A percentile compares a stretch with the other conserved stretches of the same genome.
Evolutionary conservation across 2,797 vertebrate species (phyloP).

Genomic region (Crocidura indochinensis): DNA sequence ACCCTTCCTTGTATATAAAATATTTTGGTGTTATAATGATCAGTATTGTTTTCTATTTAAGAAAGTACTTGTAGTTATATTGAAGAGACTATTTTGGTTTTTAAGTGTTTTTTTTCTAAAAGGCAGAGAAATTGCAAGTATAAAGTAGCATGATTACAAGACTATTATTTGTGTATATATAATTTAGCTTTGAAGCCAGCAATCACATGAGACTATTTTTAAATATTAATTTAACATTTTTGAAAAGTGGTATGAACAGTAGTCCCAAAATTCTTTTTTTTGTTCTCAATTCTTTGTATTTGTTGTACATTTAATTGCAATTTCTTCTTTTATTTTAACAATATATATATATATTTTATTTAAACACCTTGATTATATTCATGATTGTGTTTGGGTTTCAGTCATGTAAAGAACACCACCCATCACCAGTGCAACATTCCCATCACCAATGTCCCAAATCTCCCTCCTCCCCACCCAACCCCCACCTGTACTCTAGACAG

Average conservation of each 20-base stretch:
- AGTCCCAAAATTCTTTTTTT: no score
- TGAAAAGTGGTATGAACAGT: neutral
- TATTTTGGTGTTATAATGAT: neutral
- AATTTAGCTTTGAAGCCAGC: neutral
- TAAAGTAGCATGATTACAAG: slow-evolving; percentile 1
- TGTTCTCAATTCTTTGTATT: no score
- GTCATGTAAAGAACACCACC: no score
- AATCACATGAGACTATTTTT: neutral
- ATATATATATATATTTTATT: no score
- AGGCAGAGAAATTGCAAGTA: neutral
- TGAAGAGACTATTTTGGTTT: slow-evolving; percentile 46
- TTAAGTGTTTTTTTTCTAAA: slow-evolving; percentile 36
- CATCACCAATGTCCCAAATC: no score
- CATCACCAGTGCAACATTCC: no score
- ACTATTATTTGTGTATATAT: slow-evolving; percentile 1
- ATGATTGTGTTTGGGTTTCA: no score
- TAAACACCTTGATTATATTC: no score
- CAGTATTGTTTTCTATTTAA: neutral
- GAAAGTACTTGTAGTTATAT: neutral
- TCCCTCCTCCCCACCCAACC: no score
- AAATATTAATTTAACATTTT: slow-evolving; percentile 30
- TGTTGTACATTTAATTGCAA: no score
- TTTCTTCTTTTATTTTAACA: no score
- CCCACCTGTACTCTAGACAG: no score
- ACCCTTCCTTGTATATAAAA: neutral